Conservation (phyloP, 1,140 invertebrate genomes). For the Caenorhabditis brenneri region DNA sequence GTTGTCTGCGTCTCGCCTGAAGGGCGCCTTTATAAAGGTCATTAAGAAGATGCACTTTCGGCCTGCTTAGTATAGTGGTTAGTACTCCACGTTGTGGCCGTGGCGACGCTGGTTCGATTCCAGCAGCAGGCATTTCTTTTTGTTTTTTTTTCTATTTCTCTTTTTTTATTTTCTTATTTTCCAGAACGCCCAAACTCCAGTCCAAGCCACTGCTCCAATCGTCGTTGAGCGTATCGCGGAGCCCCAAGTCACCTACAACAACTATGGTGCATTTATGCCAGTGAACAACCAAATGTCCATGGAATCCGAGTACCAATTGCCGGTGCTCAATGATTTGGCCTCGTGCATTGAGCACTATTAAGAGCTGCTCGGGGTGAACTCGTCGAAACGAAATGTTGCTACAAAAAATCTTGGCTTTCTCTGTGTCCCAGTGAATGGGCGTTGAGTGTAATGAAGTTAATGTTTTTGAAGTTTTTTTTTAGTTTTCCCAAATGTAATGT, state of each 20-base stretch:
- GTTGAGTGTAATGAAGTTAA: no score
- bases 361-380: no score
- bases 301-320: constrained; percentile 26
- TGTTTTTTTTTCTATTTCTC: background rate
- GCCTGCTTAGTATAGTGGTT: constrained; percentile 69
- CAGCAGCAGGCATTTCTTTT: constrained; percentile 16
- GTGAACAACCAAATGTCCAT: constrained; percentile 27
- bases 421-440: no score
- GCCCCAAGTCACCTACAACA: background rate
- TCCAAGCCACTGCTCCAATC: background rate
- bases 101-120: constrained; percentile 68
- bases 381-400: no score
- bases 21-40: no score
- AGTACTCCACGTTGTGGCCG: constrained; percentile 70
- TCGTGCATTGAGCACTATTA: constrained; percentile 35
- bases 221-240: constrained; percentile 11
- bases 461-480: no score
- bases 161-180: background rate
- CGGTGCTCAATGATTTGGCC: constrained; percentile 19
- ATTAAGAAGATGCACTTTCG: no score
- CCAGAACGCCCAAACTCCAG: constrained; percentile 35
- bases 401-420: no score
- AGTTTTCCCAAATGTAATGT: no score
- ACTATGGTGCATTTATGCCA: constrained; percentile 11
- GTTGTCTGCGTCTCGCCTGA: no score